A percentile compares a stretch with the other conserved stretches of the same genome.
phyloP scores from a whole-genome alignment of 2,113 vertebrate genomes.

The Lathamus discolor region DNA sequence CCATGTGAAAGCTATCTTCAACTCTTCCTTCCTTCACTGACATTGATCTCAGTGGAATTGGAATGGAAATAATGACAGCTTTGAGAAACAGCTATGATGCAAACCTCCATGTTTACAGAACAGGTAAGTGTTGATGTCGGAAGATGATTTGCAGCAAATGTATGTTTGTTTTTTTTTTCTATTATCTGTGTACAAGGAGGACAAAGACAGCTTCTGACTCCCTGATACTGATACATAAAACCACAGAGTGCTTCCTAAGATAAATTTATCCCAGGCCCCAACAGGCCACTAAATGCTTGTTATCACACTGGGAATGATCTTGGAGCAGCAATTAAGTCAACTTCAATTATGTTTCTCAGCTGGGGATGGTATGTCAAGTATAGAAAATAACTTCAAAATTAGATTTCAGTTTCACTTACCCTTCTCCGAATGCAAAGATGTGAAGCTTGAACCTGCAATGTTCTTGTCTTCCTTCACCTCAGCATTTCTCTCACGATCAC shows the following conservation, averaged over 20 bases:
- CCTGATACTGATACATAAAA: not conserved
- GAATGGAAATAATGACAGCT: not conserved
- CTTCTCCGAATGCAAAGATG: not conserved
- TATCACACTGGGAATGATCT: not conserved
- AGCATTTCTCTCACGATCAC: not conserved
- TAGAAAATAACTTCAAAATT: not conserved
- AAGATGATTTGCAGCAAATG: not conserved
- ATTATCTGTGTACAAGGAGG: not conserved
- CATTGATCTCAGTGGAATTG: not conserved
- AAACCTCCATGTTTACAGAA: not conserved
- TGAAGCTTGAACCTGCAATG: not conserved
- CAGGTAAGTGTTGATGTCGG: not conserved
- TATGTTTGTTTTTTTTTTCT: accelerated
- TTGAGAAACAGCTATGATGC: not conserved
- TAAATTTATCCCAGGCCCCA: not conserved
- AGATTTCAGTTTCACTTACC: not conserved
- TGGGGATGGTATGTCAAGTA: not conserved
- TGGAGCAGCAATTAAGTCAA: not conserved
- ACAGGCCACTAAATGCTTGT: not conserved
- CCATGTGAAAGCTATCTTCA: not conserved
- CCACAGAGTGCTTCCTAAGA: not conserved
- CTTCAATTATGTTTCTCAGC: not conserved
- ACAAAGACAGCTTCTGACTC: not conserved
- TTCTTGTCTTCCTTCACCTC: not conserved
- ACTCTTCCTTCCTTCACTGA: not conserved